Evolutionary conservation across 2,888 invertebrate genomes (phyloP).

Genomic region (Theretra japonica): DNA sequence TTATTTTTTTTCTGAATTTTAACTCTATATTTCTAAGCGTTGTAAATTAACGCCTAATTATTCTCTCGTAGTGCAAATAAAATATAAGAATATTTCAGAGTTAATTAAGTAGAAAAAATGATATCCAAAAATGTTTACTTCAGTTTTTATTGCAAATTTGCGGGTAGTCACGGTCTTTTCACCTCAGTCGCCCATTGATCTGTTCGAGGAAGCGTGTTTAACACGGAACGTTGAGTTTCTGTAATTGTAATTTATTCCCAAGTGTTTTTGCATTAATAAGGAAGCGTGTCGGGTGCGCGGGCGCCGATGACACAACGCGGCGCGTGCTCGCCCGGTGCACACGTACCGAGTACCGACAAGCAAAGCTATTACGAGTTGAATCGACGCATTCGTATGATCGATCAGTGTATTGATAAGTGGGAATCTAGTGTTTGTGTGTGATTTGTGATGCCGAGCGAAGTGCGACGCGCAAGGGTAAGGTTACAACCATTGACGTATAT

Average conservation of each 20-base stretch:
- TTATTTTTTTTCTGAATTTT: no score
- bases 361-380: conserved; percentile 28
- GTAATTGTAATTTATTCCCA: conserved; percentile 42
- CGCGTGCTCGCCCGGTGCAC: conserved; percentile 51
- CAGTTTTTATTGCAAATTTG: not conserved
- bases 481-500: conserved; percentile 27
- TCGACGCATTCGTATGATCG: not conserved
- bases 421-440: conserved; percentile 30
- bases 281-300: conserved; percentile 43
- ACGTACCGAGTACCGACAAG: conserved; percentile 43
- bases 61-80: no score
- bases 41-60: no score
- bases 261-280: conserved; percentile 48
- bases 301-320: conserved; percentile 37
- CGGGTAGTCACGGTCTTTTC: conserved; percentile 29
- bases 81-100: no score
- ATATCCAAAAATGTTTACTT: no score
- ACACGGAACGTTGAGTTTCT: conserved; percentile 55
- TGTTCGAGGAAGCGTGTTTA: conserved; percentile 52
- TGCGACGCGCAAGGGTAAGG: conserved; percentile 64
- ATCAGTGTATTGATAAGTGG: no score
- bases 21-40: no score
- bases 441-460: conserved; percentile 66
- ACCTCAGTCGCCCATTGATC: conserved; percentile 38
- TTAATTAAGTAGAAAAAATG: no score